A percentile compares a stretch with the other conserved stretches of the same genome.
Evolutionary conservation across 2,888 invertebrate species (phyloP).

Genomic region (Eupelmus urozonus): DNA sequence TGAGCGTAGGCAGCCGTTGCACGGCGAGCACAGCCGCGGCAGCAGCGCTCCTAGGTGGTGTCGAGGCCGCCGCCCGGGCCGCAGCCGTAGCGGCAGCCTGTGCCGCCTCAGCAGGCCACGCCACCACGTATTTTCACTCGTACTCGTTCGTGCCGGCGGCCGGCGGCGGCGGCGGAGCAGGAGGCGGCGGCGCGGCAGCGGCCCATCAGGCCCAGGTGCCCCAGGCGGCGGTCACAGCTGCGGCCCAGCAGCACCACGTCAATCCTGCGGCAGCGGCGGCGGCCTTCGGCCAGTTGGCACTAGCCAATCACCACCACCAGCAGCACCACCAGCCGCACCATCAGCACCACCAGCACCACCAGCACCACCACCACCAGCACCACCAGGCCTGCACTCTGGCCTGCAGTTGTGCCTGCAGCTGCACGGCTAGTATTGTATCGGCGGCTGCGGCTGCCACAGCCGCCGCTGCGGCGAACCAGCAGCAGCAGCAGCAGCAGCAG

Average conservation of each 20-base stretch:
- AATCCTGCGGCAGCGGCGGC: conserved; percentile 67
- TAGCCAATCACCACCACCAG: conserved; percentile 37
- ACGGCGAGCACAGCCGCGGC: conserved; percentile 49
- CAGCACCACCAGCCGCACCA: conserved; percentile 55
- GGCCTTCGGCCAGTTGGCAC: conserved; percentile 58
- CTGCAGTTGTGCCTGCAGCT: conserved; percentile 70
- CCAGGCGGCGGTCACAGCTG: conserved; percentile 64
- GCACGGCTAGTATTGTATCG: conserved; percentile 70
- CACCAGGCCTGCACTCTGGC: conserved; percentile 70
- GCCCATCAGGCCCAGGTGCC: conserved; percentile 14
- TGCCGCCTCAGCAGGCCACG: conserved; percentile 61
- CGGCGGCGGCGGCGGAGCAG: conserved; percentile 73
- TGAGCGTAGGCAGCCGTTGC: conserved; percentile 39
- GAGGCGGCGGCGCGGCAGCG: conserved; percentile 49
- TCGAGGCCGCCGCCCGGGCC: conserved; percentile 62
- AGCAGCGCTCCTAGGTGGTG: conserved; percentile 56
- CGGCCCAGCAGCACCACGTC: conserved; percentile 62
- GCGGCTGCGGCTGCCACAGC: conserved; percentile 62
- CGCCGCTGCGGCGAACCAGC: conserved; percentile 57
- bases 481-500: conserved; percentile 43
- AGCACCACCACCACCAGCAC: conserved; percentile 39
- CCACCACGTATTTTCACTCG: conserved; percentile 78
- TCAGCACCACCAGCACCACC: conserved; percentile 31
- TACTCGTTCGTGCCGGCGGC: conserved; percentile 77
- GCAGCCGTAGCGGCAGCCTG: conserved; percentile 61